Base-by-base conservation (phyloP, 2,113 vertebrate genomes). In the Pygathrix nemaeus region DNA sequence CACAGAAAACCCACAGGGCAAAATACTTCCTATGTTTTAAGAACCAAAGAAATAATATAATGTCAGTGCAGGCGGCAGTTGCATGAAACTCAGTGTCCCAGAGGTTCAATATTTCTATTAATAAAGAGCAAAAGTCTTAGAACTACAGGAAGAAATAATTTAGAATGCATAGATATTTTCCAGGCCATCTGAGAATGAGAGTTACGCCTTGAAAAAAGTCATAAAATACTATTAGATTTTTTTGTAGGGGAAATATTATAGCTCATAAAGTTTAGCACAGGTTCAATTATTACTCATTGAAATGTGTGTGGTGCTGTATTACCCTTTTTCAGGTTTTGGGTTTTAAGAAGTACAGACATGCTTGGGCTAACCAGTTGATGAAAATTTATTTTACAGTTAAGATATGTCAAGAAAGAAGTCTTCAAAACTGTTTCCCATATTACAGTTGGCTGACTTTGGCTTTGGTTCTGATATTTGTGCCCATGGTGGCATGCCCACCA, bases 181-280 rank as follows among this genome's bases (percentile, higher is more conserved):
- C 48, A 94, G 43, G 10, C 23, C 75, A 93, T 21, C 35, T 80
- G 73, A 95, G 35, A 94, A 97, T 52, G 32, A 87, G 48, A 85
- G 10, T 85, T 81, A 89, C 64, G 61, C 20, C 30, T 79, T 70
- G 48, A 78, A 88, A 94, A 76, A 70, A 86, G 76, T 84, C 52
- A 87, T 72, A 82, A 95, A 93, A 23, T 75, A 35, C 21, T 25
- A 48, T 68, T 88, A 81, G 25, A 57, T 81, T 57, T 27, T 61
- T 90, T 91, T 75, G 72, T 88, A 82, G 23, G 13, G 18, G 18
- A 73, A 76, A 85, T 94, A 38, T n/a, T 76, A 45, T 59, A 79
- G 70, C 55, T 81, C 57, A 52, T 92, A 73, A 95, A 79, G 6
- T 89, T 97, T 79, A 96, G 14, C 35, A 83, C 48, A 93, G 55